Conservation (phyloP, 2,797 vertebrate species). For the Hypotaenidia philippensis region DNA sequence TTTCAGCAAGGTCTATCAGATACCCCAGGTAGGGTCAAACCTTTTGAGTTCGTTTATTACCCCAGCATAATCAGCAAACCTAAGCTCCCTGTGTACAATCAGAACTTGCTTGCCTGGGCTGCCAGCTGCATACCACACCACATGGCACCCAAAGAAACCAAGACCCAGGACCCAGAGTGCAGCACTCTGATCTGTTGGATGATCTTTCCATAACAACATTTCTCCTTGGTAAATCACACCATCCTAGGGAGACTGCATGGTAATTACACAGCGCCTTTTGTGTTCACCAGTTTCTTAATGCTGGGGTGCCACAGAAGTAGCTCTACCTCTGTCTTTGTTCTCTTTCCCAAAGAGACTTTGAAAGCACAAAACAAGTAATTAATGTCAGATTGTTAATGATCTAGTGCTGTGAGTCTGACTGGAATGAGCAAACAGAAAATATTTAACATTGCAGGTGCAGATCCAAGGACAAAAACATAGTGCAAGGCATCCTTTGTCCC, state of each 20-base stretch:
- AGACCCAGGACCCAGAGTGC: rapidly evolving
- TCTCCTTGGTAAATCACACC: neutral
- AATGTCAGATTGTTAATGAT: conserved; percentile 17
- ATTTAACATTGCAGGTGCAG: conserved; percentile 26
- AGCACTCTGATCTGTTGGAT: neutral
- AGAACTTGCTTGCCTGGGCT: neutral
- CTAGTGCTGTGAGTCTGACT: neutral
- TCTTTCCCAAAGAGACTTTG: neutral
- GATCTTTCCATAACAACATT: neutral
- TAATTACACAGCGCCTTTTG: neutral
- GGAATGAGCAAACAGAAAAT: neutral
- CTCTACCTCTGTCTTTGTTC: neutral
- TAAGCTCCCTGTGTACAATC: neutral
- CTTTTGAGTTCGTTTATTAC: neutral
- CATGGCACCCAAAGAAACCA: neutral
- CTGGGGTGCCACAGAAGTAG: neutral
- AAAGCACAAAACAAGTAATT: conserved; percentile 24
- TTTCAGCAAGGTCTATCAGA: neutral
- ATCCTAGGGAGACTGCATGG: neutral
- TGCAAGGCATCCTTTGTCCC: neutral
- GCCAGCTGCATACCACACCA: neutral
- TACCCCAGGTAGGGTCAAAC: neutral
- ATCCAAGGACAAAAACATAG: neutral
- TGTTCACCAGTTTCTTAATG: neutral
- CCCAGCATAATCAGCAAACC: neutral